Evolutionary conservation across 2,797 vertebrate species (phyloP).

Genomic region (Intellagama lesueurii): DNA sequence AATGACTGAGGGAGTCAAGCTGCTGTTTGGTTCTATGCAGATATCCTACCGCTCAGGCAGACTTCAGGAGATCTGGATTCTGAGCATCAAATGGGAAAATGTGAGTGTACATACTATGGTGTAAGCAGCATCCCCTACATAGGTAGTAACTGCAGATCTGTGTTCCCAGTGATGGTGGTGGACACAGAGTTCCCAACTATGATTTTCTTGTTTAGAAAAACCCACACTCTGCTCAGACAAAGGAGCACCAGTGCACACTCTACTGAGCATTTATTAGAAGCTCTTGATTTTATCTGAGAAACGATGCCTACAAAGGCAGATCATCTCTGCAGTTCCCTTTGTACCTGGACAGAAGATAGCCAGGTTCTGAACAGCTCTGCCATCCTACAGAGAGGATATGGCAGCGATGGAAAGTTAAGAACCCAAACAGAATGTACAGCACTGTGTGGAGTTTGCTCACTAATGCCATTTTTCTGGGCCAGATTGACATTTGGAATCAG

Average conservation of each 20-base stretch:
- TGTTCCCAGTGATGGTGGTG: neutral
- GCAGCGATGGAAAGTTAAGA: neutral
- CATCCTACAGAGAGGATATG: neutral
- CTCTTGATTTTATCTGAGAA: neutral
- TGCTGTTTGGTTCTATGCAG: neutral
- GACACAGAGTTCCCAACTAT: neutral
- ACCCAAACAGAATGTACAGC: neutral
- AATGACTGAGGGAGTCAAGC: neutral
- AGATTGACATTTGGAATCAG: neutral
- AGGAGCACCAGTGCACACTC: neutral
- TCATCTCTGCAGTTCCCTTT: neutral
- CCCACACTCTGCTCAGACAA: neutral
- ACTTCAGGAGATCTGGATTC: neutral
- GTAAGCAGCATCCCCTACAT: too few species aligned
- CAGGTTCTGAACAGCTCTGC: neutral
- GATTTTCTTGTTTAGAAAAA: neutral
- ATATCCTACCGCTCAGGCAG: neutral
- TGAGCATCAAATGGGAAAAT: neutral
- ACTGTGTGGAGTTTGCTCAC: neutral
- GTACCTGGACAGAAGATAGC: neutral
- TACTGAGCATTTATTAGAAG: neutral
- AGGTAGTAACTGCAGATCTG: neutral
- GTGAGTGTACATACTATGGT: neutral
- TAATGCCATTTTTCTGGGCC: neutral
- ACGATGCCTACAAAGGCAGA: neutral